Conservation (phyloP, 23 tunicate species). For the Trididemnum miniatum region DNA sequence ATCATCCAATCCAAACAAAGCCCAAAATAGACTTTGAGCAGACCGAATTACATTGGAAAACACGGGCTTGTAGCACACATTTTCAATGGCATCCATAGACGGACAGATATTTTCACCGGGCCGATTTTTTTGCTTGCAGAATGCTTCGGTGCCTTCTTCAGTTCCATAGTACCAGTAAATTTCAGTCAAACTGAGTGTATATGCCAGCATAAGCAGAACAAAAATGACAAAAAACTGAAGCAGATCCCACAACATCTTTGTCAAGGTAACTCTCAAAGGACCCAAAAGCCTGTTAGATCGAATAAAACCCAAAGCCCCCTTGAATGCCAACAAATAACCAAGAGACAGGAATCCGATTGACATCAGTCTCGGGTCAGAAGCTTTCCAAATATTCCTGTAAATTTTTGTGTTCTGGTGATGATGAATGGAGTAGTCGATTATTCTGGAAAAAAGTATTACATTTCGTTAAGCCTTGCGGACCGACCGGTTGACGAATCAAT, state of each 20-base stretch:
- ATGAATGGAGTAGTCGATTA: slow-evolving; percentile 19
- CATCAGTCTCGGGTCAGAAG: slow-evolving; percentile 50
- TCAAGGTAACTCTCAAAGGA: slow-evolving; percentile 77
- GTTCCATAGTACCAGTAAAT: slow-evolving; percentile 88
- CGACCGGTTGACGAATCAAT: no score
- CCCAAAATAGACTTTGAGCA: not conserved
- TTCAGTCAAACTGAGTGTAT: slow-evolving; percentile 78
- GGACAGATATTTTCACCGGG: slow-evolving; percentile 7
- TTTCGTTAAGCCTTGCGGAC: no score
- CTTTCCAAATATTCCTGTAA: slow-evolving; percentile 41
- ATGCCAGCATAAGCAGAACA: slow-evolving; percentile 67
- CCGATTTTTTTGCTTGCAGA: no score
- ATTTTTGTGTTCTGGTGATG: not conserved
- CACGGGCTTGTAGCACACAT: not conserved
- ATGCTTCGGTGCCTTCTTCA: no score
- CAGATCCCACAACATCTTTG: slow-evolving; percentile 70
- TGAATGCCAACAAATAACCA: slow-evolving; percentile 57
- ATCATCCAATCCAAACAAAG: not conserved
- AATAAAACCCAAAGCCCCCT: slow-evolving; percentile 49
- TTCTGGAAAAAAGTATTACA: slow-evolving; percentile 21
- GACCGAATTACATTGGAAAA: not conserved
- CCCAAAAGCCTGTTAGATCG: slow-evolving; percentile 51
- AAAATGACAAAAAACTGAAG: slow-evolving; percentile 67
- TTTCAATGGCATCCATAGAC: not conserved
- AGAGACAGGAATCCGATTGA: slow-evolving; percentile 57